A percentile compares a stretch with the other conserved stretches of the same genome.
These are phyloP conservation scores for Poliocrania exsul DNA, from an alignment of 2,797 vertebrate species.

Conservation along the genomic window DNA sequence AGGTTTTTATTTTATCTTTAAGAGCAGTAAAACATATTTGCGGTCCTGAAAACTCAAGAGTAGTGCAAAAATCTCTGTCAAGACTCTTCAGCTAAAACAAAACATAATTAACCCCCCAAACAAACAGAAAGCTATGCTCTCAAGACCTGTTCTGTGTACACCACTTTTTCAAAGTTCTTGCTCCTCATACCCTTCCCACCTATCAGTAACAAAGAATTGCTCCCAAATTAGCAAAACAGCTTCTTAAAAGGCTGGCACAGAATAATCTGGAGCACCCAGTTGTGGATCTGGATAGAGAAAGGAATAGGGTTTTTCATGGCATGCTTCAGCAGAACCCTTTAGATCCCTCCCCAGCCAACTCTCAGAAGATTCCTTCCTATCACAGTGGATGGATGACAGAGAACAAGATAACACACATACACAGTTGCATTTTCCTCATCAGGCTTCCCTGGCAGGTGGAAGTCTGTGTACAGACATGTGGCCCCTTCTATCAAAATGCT, in stretches of 20 bases:
- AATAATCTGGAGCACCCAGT: not conserved
- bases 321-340: not conserved
- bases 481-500: not conserved
- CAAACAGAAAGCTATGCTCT: not conserved
- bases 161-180: not conserved
- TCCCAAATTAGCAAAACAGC: not conserved
- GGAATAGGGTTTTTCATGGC: not conserved
- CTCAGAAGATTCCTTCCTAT: not conserved
- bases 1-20: not conserved
- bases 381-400: not conserved
- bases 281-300: not conserved
- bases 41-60: not conserved
- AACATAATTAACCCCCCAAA: not conserved
- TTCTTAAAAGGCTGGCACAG: slow-evolving; percentile 6
- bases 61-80: not conserved
- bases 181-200: not conserved
- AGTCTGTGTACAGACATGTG: not conserved
- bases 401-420: not conserved
- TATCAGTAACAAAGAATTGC: not conserved
- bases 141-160: not conserved
- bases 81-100: not conserved
- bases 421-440: not conserved
- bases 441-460: not conserved
- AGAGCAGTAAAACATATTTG: not conserved
- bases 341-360: not conserved